Conservation (phyloP, 2,888 invertebrate genomes). For the Agrotis exclamationis region DNA sequence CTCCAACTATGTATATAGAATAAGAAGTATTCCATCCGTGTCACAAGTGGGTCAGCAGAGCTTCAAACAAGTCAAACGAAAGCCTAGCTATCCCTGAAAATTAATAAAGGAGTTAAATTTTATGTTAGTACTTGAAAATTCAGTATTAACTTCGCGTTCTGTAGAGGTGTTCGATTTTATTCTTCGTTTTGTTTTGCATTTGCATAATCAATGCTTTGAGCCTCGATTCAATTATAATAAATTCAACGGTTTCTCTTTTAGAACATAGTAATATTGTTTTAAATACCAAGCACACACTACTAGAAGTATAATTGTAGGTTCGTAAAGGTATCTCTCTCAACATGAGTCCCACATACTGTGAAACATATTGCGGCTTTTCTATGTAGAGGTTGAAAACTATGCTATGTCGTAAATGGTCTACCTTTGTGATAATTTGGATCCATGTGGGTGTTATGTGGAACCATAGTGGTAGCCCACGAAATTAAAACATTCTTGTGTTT, state of each 20-base stretch:
- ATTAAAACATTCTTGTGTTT: too few relatives aligned
- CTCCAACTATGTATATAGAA: conserved; percentile 31
- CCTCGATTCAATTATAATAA: conserved; percentile 7
- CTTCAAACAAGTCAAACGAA: conserved; percentile 32
- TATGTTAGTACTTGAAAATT: neutral
- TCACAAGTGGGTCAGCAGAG: conserved; percentile 51
- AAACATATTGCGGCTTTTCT: too few relatives aligned
- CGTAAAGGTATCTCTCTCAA: neutral
- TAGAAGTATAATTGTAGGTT: neutral
- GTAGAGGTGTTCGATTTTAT: neutral
- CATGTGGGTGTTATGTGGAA: too few relatives aligned
- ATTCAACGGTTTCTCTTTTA: neutral
- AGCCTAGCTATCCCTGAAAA: conserved; percentile 23
- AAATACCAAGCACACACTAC: neutral
- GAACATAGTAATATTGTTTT: too few relatives aligned
- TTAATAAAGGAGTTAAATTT: conserved; percentile 36
- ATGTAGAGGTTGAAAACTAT: too few relatives aligned
- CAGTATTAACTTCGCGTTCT: neutral
- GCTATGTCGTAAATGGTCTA: too few relatives aligned
- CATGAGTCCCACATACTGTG: too few relatives aligned
- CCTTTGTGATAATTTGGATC: too few relatives aligned
- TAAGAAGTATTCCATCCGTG: conserved; percentile 17
- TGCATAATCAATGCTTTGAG: conserved; percentile 11
- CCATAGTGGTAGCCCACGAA: too few relatives aligned
- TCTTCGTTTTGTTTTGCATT: conserved; percentile 26